Percentiles rank a stretch among this genome's conserved stretches.
Evolutionary conservation across 2,797 vertebrate species (phyloP).

Genomic region (Iguana delicatissima): DNA sequence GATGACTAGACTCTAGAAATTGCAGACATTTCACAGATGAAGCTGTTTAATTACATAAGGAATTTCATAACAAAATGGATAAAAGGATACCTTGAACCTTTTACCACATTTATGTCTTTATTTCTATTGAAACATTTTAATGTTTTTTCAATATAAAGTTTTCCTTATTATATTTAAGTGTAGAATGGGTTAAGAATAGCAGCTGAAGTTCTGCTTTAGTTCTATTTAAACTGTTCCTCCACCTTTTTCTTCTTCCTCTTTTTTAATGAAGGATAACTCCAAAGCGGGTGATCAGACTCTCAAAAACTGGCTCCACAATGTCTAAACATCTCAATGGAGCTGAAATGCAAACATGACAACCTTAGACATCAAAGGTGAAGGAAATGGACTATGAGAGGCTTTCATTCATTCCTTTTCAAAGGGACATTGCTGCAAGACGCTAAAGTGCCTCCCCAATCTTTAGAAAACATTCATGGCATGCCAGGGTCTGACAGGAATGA

Average conservation of each 20-base stretch:
- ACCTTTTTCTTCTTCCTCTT: background rate
- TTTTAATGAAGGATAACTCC: background rate
- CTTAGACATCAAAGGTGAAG: slow-evolving; percentile 46
- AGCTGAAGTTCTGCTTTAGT: background rate
- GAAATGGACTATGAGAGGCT: slow-evolving; percentile 9
- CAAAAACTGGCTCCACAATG: slow-evolving; percentile 1
- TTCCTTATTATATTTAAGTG: slow-evolving; percentile 12
- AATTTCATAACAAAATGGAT: background rate
- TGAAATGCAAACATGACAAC: slow-evolving; percentile 23
- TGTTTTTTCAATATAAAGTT: background rate
- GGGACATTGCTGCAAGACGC: slow-evolving; percentile 18
- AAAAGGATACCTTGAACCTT: background rate
- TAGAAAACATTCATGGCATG: slow-evolving; percentile 32
- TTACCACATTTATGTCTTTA: slow-evolving; percentile 6
- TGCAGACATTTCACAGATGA: background rate
- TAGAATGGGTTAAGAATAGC: background rate
- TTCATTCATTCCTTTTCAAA: slow-evolving; percentile 40
- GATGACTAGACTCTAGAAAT: slow-evolving; percentile 1
- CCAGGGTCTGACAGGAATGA: background rate
- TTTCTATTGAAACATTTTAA: slow-evolving; percentile 3
- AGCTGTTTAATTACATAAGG: background rate
- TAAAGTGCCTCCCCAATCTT: slow-evolving; percentile 37
- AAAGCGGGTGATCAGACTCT: background rate
- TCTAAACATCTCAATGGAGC: slow-evolving; percentile 15
- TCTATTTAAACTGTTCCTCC: background rate